Evolutionary conservation across 2,797 vertebrate species (phyloP).

Genomic region (Anolis apletophallus): DNA sequence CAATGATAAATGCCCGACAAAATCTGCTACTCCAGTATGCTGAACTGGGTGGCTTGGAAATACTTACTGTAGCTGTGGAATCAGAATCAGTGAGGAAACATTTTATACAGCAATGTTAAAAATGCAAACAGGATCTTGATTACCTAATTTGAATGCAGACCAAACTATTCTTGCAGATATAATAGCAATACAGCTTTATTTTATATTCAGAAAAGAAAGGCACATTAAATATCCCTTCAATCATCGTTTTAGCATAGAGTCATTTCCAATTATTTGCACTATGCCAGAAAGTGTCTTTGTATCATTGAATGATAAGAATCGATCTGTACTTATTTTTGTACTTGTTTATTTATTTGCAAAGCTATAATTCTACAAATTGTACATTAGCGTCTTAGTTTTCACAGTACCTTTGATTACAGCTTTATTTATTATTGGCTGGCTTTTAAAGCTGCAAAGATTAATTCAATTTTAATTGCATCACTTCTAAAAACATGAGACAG

Average conservation of each 20-base stretch:
- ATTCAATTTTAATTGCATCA: background rate
- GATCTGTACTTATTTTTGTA: background rate
- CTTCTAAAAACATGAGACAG: background rate
- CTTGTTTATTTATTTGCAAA: background rate
- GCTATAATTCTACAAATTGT: background rate
- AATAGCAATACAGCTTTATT: background rate
- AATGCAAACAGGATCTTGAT: background rate
- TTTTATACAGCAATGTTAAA: background rate
- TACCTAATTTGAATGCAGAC: background rate
- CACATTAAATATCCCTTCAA: background rate
- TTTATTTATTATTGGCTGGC: background rate
- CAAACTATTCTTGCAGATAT: background rate
- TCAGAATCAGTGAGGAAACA: background rate
- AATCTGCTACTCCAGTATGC: background rate
- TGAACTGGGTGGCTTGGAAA: slow-evolving; percentile 4
- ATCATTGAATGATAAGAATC: background rate
- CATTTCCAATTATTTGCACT: background rate
- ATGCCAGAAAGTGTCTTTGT: background rate
- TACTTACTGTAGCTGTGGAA: background rate
- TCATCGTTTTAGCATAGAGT: background rate
- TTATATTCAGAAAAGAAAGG: background rate
- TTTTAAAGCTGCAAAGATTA: background rate
- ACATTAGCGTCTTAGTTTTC: background rate
- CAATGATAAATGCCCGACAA: background rate
- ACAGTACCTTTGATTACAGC: background rate